phyloP scores from a whole-genome alignment of 2,888 invertebrate species.

The Alentia gelatinosa region DNA sequence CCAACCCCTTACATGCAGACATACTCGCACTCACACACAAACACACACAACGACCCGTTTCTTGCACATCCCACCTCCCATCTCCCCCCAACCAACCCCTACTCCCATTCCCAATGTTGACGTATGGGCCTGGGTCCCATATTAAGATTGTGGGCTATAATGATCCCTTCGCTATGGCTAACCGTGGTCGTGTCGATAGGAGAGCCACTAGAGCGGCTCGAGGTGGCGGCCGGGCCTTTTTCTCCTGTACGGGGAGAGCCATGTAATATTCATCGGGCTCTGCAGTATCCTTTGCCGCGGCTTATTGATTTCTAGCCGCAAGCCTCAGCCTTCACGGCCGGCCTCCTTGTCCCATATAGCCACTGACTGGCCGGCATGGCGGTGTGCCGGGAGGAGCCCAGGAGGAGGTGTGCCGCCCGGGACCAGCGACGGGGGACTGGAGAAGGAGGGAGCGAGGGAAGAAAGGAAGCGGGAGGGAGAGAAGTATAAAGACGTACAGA shows the following conservation, averaged over 20 bases:
- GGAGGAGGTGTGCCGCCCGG: not conserved
- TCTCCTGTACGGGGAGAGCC: not conserved
- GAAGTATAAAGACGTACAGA: not conserved
- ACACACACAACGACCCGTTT: not conserved
- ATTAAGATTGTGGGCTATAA: not conserved
- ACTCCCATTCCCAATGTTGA: not conserved
- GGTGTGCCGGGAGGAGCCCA: not conserved
- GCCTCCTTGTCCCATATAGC: conserved; percentile 9
- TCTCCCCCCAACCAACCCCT: not conserved
- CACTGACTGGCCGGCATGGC: not conserved
- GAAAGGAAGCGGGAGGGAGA: not conserved
- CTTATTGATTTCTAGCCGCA: conserved; percentile 14
- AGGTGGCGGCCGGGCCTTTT: not conserved
- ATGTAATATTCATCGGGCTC: conserved; percentile 11
- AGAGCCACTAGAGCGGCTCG: conserved; percentile 2
- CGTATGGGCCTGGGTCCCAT: not conserved
- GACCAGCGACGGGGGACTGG: not conserved
- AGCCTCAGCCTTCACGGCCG: not conserved
- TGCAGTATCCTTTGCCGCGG: conserved; percentile 15
- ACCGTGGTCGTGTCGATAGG: not conserved
- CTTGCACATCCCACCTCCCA: not conserved
- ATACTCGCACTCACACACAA: not conserved
- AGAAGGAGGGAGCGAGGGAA: not conserved
- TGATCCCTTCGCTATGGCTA: not conserved
- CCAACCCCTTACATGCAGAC: not conserved